Evolutionary conservation across 1,140 invertebrate genomes (phyloP), one percentile per base, ranked within the genome.

Genomic region (Drosophila parvula): DNA sequence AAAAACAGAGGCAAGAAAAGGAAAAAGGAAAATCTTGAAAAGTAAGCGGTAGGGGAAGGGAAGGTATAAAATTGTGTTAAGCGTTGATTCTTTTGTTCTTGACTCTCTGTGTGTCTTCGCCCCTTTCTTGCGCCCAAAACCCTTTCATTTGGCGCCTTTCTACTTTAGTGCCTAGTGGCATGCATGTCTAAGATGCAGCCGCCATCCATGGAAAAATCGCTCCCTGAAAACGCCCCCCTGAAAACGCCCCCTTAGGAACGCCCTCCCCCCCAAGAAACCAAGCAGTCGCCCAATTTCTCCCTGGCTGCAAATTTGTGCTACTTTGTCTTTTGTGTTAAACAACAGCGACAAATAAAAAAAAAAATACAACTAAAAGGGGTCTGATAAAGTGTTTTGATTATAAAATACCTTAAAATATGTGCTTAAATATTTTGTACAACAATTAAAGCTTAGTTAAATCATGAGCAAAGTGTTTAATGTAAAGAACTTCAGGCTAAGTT

Each of bases 81-180:
- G 83, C 83, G 83, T 78, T 89, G 83, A 88, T 83, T 88, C 83
- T 74, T 88, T 88, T 88, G 83, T 89, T 86, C 76, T 86, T 86
- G 69, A 81, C 79, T 82, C 77, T 81, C 76, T 34, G 16, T 34
- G 10, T 62, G 53, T 73, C 58, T 47, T 47, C 32, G 22, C 56
- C 73, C 27, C 28, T 40, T 22, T 10, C 32, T 56, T 36, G 16
- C 32, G 5, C 47, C 30, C 65, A 43, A 55, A 85, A 76, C 69
- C 74, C 82, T 81, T 86, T 81, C 58, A 78, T 85, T 86, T 78
- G 82, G 81, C 82, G 79, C 82, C 79, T 76, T 78, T 78, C 69
- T 78, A 78, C 78, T 85, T 86, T 83, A 75, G 70, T 59, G 71
- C 76, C 76, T 83, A 65, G 75, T 75, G 82, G 79, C 82, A 83